Percentiles rank a stretch among this genome's conserved stretches.
phyloP scores from a whole-genome alignment of 2,113 vertebrate genomes.

The Sceloporus undulatus region DNA sequence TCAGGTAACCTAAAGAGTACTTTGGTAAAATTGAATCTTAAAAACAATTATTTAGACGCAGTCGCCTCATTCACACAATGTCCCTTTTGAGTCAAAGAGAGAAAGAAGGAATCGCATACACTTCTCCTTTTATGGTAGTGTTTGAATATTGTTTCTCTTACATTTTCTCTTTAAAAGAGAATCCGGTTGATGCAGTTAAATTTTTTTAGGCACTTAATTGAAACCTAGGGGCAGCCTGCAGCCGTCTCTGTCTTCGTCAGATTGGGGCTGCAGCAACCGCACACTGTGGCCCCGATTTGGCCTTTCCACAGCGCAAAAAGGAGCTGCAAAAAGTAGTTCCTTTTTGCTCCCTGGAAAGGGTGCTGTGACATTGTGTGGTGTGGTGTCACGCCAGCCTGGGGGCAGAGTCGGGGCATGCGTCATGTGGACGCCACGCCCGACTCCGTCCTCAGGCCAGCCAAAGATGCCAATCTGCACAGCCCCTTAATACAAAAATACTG shows the following conservation, averaged over 20 bases:
- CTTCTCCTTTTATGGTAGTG: slow-evolving; percentile 52
- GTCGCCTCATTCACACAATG: neutral
- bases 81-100: neutral
- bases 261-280: too few relatives aligned
- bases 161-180: slow-evolving; percentile 37
- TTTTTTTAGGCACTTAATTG: slow-evolving; percentile 37
- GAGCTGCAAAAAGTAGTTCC: too few relatives aligned
- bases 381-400: too few relatives aligned
- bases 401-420: too few relatives aligned
- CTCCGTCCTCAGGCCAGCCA: too few relatives aligned
- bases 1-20: neutral
- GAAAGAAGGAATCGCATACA: neutral
- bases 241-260: too few relatives aligned
- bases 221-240: slow-evolving; percentile 17
- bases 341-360: too few relatives aligned
- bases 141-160: slow-evolving; percentile 37
- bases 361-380: too few relatives aligned
- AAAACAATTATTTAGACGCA: neutral
- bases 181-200: slow-evolving; percentile 31
- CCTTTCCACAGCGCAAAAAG: too few relatives aligned
- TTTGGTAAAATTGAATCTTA: neutral
- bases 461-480: too few relatives aligned
- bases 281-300: too few relatives aligned
- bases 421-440: too few relatives aligned
- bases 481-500: slow-evolving; percentile 50